These are phyloP conservation scores for Eolophus roseicapilla DNA, from an alignment of 2,113 vertebrate genomes.

Conservation along the genomic window DNA sequence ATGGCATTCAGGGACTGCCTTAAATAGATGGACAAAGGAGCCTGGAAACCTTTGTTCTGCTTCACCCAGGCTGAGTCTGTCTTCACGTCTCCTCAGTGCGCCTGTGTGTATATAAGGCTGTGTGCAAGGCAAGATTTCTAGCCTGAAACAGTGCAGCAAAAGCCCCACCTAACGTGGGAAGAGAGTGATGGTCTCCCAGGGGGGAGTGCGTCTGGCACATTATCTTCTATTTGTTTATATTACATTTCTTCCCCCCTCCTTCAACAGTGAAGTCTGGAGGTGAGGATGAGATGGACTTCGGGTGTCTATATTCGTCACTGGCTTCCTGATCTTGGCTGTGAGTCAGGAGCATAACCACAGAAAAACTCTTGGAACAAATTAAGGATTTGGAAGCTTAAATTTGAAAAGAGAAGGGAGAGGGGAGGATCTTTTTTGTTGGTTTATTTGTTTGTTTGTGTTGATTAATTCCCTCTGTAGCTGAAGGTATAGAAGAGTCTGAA, in stretches of 20 bases:
- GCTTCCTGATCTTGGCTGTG: constrained; percentile 20
- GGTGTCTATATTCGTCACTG: neutral
- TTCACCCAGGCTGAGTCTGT: accelerated
- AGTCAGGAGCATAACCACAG: neutral
- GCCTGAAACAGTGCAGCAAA: neutral
- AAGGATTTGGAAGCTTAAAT: neutral
- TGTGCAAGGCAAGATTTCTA: neutral
- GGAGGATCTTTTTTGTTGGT: neutral
- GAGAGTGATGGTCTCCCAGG: neutral
- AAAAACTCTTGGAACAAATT: neutral
- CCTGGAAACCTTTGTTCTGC: neutral
- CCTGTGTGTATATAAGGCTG: neutral
- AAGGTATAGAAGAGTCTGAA: neutral
- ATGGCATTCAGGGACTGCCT: neutral
- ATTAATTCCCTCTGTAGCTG: neutral
- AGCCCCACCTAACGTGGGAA: constrained; percentile 35
- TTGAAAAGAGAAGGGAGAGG: neutral
- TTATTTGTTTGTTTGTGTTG: neutral
- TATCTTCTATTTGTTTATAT: constrained; percentile 29
- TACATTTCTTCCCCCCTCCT: neutral
- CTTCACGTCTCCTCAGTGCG: neutral
- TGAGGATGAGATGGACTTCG: neutral
- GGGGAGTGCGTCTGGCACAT: neutral
- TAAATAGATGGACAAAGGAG: neutral
- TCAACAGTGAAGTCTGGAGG: neutral